Percentiles rank a stretch among this genome's conserved stretches.
Evolutionary conservation across 2,888 invertebrate genomes (phyloP).

Genomic region (Hoplodrina ambigua): DNA sequence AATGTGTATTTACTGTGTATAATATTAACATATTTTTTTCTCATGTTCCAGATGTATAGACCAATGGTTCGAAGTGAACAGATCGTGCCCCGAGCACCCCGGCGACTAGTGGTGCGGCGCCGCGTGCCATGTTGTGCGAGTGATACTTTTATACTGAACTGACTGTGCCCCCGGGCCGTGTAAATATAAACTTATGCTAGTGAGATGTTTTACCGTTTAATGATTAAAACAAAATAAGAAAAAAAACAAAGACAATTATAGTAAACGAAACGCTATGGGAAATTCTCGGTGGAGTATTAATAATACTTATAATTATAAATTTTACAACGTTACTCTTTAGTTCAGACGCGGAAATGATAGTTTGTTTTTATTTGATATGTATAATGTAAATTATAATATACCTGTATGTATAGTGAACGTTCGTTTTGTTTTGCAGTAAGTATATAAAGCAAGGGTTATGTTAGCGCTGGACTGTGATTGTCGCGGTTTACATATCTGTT

Average conservation of each 20-base stretch:
- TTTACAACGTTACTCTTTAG: slow-evolving; percentile 81
- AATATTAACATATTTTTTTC: slow-evolving; percentile 39
- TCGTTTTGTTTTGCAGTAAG: slow-evolving; percentile 62
- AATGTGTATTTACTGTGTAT: not conserved
- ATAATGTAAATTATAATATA: slow-evolving; percentile 74
- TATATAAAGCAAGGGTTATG: slow-evolving; percentile 69
- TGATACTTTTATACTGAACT: slow-evolving; percentile 87
- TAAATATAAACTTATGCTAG: slow-evolving; percentile 87
- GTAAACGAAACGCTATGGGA: slow-evolving; percentile 76
- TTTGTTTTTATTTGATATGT: slow-evolving; percentile 76
- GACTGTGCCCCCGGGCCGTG: slow-evolving; percentile 84
- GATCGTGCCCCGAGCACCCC: slow-evolving; percentile 99
- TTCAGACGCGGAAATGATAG: slow-evolving; percentile 74
- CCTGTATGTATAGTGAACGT: slow-evolving; percentile 68
- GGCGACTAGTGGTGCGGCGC: slow-evolving; percentile 95
- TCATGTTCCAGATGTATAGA: slow-evolving; percentile 97
- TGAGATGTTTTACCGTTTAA: slow-evolving; percentile 89
- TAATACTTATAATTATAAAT: slow-evolving; percentile 79
- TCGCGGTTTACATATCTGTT: slow-evolving; percentile 82
- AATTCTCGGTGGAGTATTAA: slow-evolving; percentile 84
- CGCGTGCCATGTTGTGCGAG: slow-evolving; percentile 64
- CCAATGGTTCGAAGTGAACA: slow-evolving; percentile 99
- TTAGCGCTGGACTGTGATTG: slow-evolving; percentile 63
- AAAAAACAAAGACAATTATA: slow-evolving; percentile 84
- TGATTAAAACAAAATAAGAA: slow-evolving; percentile 78